These are phyloP conservation scores for Verasper variegatus DNA, from an alignment of 2,113 vertebrate genomes.

Conservation along the genomic window DNA sequence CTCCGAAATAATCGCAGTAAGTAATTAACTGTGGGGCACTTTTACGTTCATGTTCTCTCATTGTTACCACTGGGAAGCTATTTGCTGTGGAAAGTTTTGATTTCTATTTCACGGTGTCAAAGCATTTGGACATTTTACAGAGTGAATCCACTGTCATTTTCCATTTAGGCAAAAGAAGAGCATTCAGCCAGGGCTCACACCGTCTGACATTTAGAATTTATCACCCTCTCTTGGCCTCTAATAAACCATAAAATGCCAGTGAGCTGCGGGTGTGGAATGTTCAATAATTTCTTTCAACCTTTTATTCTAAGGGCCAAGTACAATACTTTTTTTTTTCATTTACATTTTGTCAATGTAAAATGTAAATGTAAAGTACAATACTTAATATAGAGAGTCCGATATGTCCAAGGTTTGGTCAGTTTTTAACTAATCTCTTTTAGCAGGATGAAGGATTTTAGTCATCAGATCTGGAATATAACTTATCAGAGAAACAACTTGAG, in stretches of 20 bases:
- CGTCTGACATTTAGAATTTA: conserved; percentile 58
- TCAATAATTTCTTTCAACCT: conserved; percentile 10
- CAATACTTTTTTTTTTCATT: no score
- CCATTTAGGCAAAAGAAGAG: conserved; percentile 36
- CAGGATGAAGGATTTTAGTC: not conserved
- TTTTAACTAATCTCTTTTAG: no score
- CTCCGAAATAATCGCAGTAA: conserved; percentile 13
- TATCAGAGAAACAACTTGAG: not conserved
- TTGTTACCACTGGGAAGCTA: conserved; percentile 8
- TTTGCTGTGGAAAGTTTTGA: conserved; percentile 51
- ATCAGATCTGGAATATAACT: not conserved
- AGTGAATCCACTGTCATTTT: conserved; percentile 36
- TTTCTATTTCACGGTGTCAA: conserved; percentile 54
- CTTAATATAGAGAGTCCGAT: not conserved
- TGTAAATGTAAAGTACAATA: no score
- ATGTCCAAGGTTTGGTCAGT: no score
- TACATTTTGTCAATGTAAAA: no score
- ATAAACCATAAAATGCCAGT: conserved; percentile 40
- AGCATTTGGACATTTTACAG: conserved; percentile 52
- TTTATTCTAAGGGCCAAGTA: not conserved
- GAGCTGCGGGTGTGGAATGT: conserved; percentile 24
- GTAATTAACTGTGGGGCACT: conserved; percentile 17
- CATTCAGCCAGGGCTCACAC: conserved; percentile 51
- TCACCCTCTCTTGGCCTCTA: conserved; percentile 32
- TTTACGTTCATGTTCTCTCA: conserved; percentile 12